phyloP scores from a whole-genome alignment of 2,113 vertebrate species.

The Brachyistius frenatus region DNA sequence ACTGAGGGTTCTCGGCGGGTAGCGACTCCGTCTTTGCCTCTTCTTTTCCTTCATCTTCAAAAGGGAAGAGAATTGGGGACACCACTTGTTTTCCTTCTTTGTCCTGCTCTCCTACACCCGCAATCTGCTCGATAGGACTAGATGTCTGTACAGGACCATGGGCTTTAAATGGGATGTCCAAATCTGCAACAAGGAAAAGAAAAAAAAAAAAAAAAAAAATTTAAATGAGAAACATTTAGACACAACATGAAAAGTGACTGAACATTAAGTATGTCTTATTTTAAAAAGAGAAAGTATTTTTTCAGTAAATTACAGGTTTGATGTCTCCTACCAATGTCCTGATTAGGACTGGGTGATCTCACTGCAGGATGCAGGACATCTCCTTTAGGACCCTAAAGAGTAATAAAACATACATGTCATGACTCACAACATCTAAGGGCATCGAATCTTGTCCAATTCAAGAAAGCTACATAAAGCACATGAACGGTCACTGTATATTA shows the following conservation, averaged over 20 bases:
- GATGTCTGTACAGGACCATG: slow-evolving; percentile 76
- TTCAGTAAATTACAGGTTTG: background rate
- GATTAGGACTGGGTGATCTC: slow-evolving; percentile 1
- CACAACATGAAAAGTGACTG: background rate
- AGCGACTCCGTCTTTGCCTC: background rate
- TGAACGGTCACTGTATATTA: slow-evolving; percentile 1
- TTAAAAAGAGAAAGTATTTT: background rate
- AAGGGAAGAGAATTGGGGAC: slow-evolving; percentile 67
- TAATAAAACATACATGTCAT: background rate
- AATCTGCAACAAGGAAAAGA: slow-evolving; percentile 38
- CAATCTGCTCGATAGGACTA: slow-evolving; percentile 69
- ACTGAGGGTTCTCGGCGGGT: slow-evolving; percentile 20
- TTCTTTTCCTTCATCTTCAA: slow-evolving; percentile 51
- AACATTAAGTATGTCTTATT: background rate
- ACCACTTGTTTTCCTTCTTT: slow-evolving; percentile 12
- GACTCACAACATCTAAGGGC: background rate
- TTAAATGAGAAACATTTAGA: background rate
- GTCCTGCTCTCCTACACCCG: background rate
- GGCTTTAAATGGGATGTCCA: slow-evolving; percentile 45
- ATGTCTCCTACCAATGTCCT: slow-evolving; percentile 45
- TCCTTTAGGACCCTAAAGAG: slow-evolving; percentile 41
- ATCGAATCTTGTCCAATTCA: background rate
- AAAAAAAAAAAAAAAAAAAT: background rate
- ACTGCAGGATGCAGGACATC: background rate
- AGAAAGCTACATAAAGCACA: background rate